phyloP scores from a whole-genome alignment of 2,888 invertebrate genomes.

The Trissolcus japonicus region DNA sequence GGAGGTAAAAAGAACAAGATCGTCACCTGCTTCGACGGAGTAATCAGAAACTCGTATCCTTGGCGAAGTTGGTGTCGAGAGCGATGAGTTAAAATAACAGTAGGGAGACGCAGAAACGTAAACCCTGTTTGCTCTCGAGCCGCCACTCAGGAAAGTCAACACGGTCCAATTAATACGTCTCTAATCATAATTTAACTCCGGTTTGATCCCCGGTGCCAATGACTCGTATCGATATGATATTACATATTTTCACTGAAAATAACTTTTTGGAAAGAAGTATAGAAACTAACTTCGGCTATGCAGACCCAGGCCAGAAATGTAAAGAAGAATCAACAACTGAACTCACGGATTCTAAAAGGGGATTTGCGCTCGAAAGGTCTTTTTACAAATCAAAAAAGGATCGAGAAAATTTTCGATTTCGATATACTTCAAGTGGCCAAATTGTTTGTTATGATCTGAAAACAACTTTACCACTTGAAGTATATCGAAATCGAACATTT shows the following conservation, averaged over 20 bases:
- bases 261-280: neutral
- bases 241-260: constrained; percentile 25
- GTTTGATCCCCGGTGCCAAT: constrained; percentile 49
- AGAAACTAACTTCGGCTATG: no score
- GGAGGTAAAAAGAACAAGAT: neutral
- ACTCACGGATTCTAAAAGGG: no score
- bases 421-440: no score
- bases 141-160: constrained; percentile 59
- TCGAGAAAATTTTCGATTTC: no score
- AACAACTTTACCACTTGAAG: no score
- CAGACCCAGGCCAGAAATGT: neutral
- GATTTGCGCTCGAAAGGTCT: no score
- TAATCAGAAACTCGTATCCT: constrained; percentile 50
- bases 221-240: constrained; percentile 25
- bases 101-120: constrained; percentile 57
- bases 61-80: constrained; percentile 39
- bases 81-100: constrained; percentile 57
- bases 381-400: no score
- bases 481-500: no score
- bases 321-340: no score
- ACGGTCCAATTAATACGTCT: constrained; percentile 59
- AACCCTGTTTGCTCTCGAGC: constrained; percentile 58
- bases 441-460: no score
- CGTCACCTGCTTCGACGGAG: constrained; percentile 16
- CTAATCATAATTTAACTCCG: constrained; percentile 60